These are phyloP conservation scores for Catalaphyllia jardinei DNA, from an alignment of 64 coral and sea anemone species.

Conservation along the genomic window DNA sequence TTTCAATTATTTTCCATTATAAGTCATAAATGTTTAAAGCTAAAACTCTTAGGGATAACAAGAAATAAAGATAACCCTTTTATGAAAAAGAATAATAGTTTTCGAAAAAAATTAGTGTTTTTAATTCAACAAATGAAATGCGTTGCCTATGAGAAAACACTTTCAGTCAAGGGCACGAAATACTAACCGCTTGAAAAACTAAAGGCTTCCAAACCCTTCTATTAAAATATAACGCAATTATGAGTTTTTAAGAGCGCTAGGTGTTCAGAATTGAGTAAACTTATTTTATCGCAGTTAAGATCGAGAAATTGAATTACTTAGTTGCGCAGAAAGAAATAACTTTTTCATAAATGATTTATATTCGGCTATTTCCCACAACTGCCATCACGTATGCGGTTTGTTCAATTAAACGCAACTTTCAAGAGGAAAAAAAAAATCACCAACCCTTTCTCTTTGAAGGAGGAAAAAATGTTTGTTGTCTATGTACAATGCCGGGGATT, in stretches of 20 bases:
- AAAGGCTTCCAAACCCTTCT: neutral
- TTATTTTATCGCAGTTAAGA: slow-evolving; percentile 43
- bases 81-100: slow-evolving; percentile 78
- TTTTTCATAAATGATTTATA: slow-evolving; percentile 29
- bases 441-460: neutral
- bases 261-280: neutral
- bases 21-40: slow-evolving; percentile 82
- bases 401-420: slow-evolving; percentile 32
- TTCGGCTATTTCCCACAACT: neutral
- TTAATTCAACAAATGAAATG: slow-evolving; percentile 50
- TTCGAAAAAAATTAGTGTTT: slow-evolving; percentile 60
- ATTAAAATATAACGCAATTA: neutral
- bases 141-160: neutral
- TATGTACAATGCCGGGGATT: neutral
- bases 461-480: neutral
- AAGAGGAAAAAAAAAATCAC: slow-evolving; percentile 1
- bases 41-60: slow-evolving; percentile 44
- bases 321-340: slow-evolving; percentile 38
- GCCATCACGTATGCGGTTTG: neutral
- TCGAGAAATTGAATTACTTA: slow-evolving; percentile 50
- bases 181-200: neutral
- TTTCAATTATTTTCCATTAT: slow-evolving; percentile 86
- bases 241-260: neutral
- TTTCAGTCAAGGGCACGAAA: neutral
- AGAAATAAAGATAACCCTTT: slow-evolving; percentile 78